phyloP scores from a whole-genome alignment of 2,888 invertebrate genomes.

The Argynnis bischoffii region DNA sequence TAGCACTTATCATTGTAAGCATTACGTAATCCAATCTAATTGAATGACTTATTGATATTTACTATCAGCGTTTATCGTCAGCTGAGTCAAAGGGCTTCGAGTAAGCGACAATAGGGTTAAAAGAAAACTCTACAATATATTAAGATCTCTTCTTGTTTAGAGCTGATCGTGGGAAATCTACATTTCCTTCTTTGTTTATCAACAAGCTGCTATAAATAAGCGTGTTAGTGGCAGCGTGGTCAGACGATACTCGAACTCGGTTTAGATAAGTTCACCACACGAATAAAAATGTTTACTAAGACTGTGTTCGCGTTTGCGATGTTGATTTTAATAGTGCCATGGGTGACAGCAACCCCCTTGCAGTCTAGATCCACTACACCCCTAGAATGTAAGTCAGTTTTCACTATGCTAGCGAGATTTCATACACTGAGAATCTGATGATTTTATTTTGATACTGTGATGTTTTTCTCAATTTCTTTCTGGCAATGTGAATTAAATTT shows the following conservation, averaged over 20 bases:
- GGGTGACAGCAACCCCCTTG: conserved; percentile 48
- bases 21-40: conserved; percentile 5
- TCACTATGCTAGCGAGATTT: conserved; percentile 13
- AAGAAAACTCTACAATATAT: conserved; percentile 8
- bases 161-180: conserved; percentile 21
- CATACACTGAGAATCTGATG: no score
- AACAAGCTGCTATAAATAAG: conserved; percentile 36
- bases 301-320: conserved; percentile 50
- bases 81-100: conserved; percentile 17
- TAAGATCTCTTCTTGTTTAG: conserved; percentile 5
- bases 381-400: conserved; percentile 46
- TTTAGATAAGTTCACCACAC: conserved; percentile 14
- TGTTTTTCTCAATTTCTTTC: not conserved
- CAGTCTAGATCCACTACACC: conserved; percentile 36
- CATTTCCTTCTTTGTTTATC: conserved; percentile 33
- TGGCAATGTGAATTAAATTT: not conserved
- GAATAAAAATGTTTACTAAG: conserved; percentile 50
- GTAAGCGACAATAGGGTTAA: conserved; percentile 14
- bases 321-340: conserved; percentile 43
- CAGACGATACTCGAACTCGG: conserved; percentile 30
- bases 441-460: no score
- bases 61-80: conserved; percentile 12
- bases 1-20: not conserved
- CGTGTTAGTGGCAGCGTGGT: conserved; percentile 12
- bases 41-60: conserved; percentile 16